Evolutionary conservation across 1,140 invertebrate species (phyloP), one percentile per base, ranked within the genome.

Genomic region (Zaprionus africanus): DNA sequence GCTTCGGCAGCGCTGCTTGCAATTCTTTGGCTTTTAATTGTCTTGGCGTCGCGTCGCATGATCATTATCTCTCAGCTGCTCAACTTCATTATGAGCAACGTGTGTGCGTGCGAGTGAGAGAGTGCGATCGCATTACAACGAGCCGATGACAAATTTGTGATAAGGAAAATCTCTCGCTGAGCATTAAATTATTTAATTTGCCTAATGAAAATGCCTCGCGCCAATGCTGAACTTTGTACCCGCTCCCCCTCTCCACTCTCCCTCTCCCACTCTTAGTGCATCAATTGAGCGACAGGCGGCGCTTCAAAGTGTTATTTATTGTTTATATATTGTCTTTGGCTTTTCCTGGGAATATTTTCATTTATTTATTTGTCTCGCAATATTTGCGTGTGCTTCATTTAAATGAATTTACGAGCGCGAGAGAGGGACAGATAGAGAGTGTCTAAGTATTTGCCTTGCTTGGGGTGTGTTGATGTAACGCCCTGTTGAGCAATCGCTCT

Each of bases 71-170:
- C 36, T 41, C 38, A 64, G 36, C 60, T 53, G 62, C 74, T 87
- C 69, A 87, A 87, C 83, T 83, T 87, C 81, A 87, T 87, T 81
- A 84, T 84, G 84, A 83, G 75, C 83, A 74, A 67, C 81, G 78
- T 85, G 81, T 54, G 78, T 24, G 46, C 6, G 46, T n/a, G 38
- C 2, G 13, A n/a, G 15, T n/a, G 28, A 49, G 58, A 17, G 41
- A 6, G 19, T 41, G 58, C 41, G 74, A 73, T 73, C 70, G 76
- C 62, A 75, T 87, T 88, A 87, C 84, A 83, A 79, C 85, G 72
- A 78, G 61, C 61, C 63, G 84, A 88, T 88, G 85, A 88, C 84
- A 88, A 88, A 88, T 88, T 83, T 90, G 57, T 76, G 84, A 88
- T 88, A 90, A 90, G 73, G 53, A 73, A 85, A 85, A 76, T 86